phyloP scores from a whole-genome alignment of 2,797 vertebrate genomes.

The Tangara arthus region DNA sequence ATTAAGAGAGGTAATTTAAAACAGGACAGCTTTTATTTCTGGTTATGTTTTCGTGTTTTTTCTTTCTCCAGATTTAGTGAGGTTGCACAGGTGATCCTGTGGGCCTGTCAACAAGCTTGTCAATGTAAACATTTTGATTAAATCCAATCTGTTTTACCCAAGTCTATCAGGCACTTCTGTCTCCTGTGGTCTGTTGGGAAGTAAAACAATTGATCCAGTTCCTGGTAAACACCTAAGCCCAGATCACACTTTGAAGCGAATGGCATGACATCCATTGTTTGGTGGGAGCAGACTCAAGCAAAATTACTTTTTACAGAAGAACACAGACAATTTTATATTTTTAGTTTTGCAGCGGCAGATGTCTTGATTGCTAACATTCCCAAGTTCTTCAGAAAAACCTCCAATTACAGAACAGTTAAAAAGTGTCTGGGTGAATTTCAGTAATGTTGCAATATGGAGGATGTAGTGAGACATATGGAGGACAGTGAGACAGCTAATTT shows the following conservation, averaged over 20 bases:
- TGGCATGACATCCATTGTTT: neutral
- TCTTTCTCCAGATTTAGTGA: neutral
- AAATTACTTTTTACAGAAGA: neutral
- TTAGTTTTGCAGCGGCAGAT: neutral
- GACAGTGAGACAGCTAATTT: neutral
- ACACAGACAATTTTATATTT: neutral
- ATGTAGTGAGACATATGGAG: neutral
- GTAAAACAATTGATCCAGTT: neutral
- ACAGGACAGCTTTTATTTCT: neutral
- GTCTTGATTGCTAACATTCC: neutral
- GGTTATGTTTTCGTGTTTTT: neutral
- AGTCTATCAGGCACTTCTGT: neutral
- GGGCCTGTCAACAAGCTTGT: neutral
- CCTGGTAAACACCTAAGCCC: neutral
- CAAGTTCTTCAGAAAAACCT: neutral
- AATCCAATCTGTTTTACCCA: neutral
- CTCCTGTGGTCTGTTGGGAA: neutral
- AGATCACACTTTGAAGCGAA: neutral
- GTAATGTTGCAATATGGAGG: neutral
- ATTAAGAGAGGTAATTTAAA: neutral
- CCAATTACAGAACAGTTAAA: neutral
- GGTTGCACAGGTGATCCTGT: neutral
- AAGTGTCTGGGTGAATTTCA: neutral
- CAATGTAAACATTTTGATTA: neutral
- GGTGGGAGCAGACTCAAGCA: neutral